phyloP scores from a whole-genome alignment of 2,113 vertebrate species.

The Tragulus kanchil region DNA sequence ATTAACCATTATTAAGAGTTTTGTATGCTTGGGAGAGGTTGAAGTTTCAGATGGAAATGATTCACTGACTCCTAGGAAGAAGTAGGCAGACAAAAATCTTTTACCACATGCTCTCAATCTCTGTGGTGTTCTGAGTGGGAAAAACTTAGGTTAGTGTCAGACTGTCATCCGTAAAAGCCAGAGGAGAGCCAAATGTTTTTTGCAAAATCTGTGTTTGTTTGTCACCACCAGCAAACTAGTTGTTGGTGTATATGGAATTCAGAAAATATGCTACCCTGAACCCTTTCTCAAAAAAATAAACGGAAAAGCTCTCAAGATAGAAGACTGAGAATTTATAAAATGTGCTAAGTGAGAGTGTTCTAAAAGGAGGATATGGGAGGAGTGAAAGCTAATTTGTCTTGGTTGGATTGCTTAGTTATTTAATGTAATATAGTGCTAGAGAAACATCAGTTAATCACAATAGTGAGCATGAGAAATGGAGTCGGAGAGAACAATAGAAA shows the following conservation, averaged over 20 bases:
- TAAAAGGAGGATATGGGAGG: not conserved
- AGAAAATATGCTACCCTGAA: not conserved
- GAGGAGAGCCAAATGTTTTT: not conserved
- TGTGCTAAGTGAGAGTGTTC: not conserved
- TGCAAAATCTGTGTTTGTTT: not conserved
- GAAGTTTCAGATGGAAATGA: not conserved
- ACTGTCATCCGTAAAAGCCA: not conserved
- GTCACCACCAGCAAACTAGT: not conserved
- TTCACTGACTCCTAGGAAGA: not conserved
- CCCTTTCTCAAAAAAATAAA: not conserved
- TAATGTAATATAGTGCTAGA: not conserved
- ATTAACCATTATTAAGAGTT: not conserved
- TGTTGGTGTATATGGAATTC: not conserved
- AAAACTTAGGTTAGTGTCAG: not conserved
- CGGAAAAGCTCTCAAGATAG: not conserved
- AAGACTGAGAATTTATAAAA: conserved; percentile 15
- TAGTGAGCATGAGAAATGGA: not conserved
- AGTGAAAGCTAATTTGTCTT: not conserved
- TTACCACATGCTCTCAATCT: not conserved
- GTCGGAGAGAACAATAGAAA: not conserved
- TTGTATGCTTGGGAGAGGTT: not conserved
- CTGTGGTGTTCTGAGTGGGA: not conserved
- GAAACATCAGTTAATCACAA: not conserved
- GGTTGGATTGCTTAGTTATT: not conserved
- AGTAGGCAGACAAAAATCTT: not conserved